These are phyloP conservation scores for Bergia puertoricense DNA, from an alignment of 92 coral and sea anemone genomes.

Conservation along the genomic window DNA sequence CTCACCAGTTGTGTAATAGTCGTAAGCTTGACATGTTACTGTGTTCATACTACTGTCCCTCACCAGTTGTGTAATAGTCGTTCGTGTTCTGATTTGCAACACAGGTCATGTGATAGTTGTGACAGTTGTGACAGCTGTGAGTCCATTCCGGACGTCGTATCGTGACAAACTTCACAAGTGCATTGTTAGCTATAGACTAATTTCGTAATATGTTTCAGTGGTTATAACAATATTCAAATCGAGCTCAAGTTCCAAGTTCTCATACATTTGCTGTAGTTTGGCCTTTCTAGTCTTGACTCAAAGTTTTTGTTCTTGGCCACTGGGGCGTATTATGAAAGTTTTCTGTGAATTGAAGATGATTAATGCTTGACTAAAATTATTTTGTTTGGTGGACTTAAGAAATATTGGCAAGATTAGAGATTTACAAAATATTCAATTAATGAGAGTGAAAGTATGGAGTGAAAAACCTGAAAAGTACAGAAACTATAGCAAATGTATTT, in stretches of 20 bases:
- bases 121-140: slow-evolving; percentile 42
- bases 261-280: too few species aligned
- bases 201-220: too few species aligned
- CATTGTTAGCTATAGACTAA: slow-evolving; percentile 9
- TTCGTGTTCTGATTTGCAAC: slow-evolving; percentile 28
- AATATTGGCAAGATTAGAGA: neutral
- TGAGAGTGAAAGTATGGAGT: too few species aligned
- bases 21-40: neutral
- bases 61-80: neutral
- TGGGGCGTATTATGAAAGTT: too few species aligned
- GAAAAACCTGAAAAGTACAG: too few species aligned
- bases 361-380: neutral
- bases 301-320: too few species aligned
- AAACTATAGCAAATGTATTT: too few species aligned
- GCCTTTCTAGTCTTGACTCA: too few species aligned
- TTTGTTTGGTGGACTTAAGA: neutral
- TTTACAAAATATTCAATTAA: too few species aligned
- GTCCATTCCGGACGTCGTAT: slow-evolving; percentile 30
- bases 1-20: neutral
- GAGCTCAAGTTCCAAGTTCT: too few species aligned
- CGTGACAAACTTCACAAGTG: slow-evolving; percentile 33
- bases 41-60: neutral
- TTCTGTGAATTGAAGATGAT: neutral
- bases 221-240: too few species aligned
- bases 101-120: slow-evolving; percentile 42